Conservation (phyloP, 2,113 vertebrate species). For the Irena cyanogastra region DNA sequence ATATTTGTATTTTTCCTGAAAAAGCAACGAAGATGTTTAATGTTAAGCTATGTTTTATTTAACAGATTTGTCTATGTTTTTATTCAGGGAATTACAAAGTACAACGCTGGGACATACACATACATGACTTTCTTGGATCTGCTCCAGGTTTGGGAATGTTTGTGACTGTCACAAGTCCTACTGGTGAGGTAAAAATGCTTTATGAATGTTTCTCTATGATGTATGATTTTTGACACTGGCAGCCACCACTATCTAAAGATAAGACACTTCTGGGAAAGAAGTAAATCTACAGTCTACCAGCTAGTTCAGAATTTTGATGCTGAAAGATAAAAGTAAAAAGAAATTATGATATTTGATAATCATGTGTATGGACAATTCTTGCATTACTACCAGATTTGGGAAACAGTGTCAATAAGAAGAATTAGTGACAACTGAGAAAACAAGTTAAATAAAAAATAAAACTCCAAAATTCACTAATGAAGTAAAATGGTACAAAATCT, state of each 20-base stretch:
- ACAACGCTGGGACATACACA: slow-evolving; percentile 78
- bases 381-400: neutral
- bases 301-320: neutral
- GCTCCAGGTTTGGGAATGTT: slow-evolving; percentile 84
- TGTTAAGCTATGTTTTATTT: neutral
- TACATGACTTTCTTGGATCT: slow-evolving; percentile 61
- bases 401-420: neutral
- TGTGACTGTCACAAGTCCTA: slow-evolving; percentile 78
- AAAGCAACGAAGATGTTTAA: neutral
- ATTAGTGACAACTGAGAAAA: neutral
- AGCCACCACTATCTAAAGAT: neutral
- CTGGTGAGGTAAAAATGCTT: slow-evolving; percentile 69
- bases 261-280: neutral
- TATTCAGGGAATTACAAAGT: slow-evolving; percentile 81
- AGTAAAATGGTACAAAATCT: neutral
- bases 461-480: neutral
- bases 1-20: neutral
- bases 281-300: neutral
- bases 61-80: neutral
- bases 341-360: neutral
- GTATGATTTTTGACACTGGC: neutral
- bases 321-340: neutral
- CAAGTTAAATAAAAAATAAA: neutral
- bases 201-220: neutral
- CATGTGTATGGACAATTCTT: neutral